Base-by-base conservation (phyloP, 2,888 invertebrate genomes). In the Chaetoderma sp. region DNA sequence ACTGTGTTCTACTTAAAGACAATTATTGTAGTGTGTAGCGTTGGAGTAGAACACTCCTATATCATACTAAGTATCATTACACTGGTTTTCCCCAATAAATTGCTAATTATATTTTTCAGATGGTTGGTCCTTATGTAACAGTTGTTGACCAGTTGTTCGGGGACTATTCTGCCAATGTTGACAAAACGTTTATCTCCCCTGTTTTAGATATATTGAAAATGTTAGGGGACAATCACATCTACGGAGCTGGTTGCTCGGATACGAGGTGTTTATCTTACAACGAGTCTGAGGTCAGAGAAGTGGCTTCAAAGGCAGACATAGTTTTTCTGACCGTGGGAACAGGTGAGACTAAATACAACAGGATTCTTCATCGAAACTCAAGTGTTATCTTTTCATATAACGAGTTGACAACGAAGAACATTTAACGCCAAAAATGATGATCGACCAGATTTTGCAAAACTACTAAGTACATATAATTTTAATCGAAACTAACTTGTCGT, bases 91-190 rank as follows among this genome's bases (percentile, higher is more conserved):
- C n/a, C n/a, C n/a, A n/a, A n/a, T 42, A 42, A 42, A 4, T 2
- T 42, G n/a, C 2, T 42, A 16, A 23, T 2, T 49, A 13, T 49
- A 5, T 33, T 42, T 32, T 58, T 10, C 64, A 75, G 75, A 56
- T 76, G 28, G 67, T 76, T 10, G 76, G 76, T 0, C 76, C 76
- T 4, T 47, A 76, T 36, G 67, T 71, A 1, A 32, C 67, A 21
- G 65, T 66, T 44, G 16, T 56, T 1, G 45, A 49, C 4, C 66
- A 73, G 55, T 54, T 74, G 25, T 74, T 50, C 42, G 76, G 76
- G 0, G 71, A 72, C 59, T 76, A 76, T 50, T 36, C 63, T 13
- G 44, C 77, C 1, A 33, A 58, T 0, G 42, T 62, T 3, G 32
- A 54, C 21, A 18, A 42, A 5, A 55, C 58, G 45, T 78, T 49